Conservation (phyloP, 2,797 vertebrate species). For the Thaleichthys pacificus region DNA sequence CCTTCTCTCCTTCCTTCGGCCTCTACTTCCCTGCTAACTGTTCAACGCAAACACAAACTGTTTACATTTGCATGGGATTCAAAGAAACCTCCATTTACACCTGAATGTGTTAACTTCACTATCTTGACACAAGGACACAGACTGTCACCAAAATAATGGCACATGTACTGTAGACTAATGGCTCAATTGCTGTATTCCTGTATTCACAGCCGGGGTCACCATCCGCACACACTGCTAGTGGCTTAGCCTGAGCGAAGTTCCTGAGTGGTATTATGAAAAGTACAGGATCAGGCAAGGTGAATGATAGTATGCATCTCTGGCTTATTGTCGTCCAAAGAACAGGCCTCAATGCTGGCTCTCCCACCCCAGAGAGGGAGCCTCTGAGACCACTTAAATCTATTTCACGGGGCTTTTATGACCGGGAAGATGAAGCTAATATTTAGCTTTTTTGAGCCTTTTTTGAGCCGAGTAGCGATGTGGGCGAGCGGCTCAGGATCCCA, state of each 20-base stretch:
- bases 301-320: slow-evolving; percentile 60
- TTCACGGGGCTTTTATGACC: slow-evolving; percentile 72
- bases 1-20: not conserved
- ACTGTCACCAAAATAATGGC: not conserved
- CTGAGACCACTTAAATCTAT: slow-evolving; percentile 72
- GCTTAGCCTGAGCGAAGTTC: slow-evolving; percentile 32
- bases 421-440: slow-evolving; percentile 63
- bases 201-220: slow-evolving; percentile 1
- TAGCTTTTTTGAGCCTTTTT: slow-evolving; percentile 43
- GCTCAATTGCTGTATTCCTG: not conserved
- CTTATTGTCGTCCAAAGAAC: slow-evolving; percentile 48
- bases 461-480: too few relatives aligned
- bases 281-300: slow-evolving; percentile 58
- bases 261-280: slow-evolving; percentile 49
- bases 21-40: not conserved
- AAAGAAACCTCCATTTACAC: not conserved
- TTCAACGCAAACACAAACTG: not conserved
- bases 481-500: not conserved
- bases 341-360: too few relatives aligned
- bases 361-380: slow-evolving; percentile 51
- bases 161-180: not conserved
- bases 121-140: not conserved
- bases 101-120: not conserved
- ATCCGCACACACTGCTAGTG: slow-evolving; percentile 12
- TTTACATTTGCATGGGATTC: not conserved